Conservation (phyloP, 1,140 invertebrate species). For the Tetragonula clypearis region DNA sequence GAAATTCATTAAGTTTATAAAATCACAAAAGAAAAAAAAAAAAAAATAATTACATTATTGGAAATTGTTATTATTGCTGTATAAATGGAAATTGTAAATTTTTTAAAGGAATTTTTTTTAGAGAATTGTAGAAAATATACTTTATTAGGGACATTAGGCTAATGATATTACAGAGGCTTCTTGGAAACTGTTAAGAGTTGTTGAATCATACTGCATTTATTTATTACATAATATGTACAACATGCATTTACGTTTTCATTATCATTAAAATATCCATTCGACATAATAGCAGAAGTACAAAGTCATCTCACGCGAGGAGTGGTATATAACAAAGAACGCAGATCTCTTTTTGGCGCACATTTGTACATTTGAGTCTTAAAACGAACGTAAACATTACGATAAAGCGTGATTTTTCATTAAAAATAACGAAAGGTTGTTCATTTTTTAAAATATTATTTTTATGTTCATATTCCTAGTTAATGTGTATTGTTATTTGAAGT, state of each 20-base stretch:
- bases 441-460: neutral
- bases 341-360: neutral
- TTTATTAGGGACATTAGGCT: neutral
- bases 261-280: too few relatives aligned
- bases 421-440: neutral
- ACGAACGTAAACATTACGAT: neutral
- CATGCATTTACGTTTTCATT: neutral
- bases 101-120: neutral
- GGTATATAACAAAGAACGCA: neutral
- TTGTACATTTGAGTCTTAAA: neutral
- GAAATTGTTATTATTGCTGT: neutral
- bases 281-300: too few relatives aligned
- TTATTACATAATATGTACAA: neutral
- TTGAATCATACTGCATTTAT: neutral
- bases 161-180: neutral
- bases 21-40: neutral
- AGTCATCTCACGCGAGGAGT: too few relatives aligned
- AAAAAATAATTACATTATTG: too few relatives aligned
- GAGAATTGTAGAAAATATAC: neutral
- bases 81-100: neutral
- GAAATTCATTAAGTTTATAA: neutral
- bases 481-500: neutral
- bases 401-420: neutral
- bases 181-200: neutral
- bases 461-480: neutral